These are phyloP conservation scores for Tetrao urogallus DNA, from an alignment of 2,113 vertebrate species.

Conservation along the genomic window DNA sequence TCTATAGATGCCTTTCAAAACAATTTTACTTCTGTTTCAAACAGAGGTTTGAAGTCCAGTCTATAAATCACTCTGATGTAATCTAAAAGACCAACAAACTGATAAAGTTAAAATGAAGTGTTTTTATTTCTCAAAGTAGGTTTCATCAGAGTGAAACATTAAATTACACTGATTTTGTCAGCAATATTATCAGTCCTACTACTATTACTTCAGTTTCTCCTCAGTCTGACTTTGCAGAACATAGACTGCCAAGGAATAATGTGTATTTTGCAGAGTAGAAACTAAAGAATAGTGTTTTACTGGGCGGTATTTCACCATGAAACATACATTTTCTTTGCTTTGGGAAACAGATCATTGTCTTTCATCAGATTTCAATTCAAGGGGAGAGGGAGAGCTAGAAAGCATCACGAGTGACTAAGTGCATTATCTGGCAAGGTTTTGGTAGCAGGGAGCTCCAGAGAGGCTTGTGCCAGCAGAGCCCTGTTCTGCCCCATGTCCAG, in stretches of 20 bases:
- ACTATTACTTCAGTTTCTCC: neutral
- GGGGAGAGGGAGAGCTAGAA: neutral
- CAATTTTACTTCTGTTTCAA: neutral
- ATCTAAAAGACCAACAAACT: neutral
- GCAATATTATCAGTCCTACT: neutral
- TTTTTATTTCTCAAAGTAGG: neutral
- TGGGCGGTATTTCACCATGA: neutral
- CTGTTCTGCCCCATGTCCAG: neutral
- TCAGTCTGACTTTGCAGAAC: neutral
- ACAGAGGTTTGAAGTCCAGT: neutral
- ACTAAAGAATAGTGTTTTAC: neutral
- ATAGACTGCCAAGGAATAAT: neutral
- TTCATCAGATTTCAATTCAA: neutral
- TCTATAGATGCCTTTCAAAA: neutral
- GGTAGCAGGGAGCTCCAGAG: neutral
- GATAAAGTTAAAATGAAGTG: neutral
- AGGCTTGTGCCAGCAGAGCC: neutral
- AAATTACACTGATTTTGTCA: slow-evolving; percentile 6
- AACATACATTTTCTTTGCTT: neutral
- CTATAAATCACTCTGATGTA: slow-evolving; percentile 23
- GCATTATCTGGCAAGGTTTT: neutral
- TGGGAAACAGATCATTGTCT: neutral
- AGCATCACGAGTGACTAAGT: neutral
- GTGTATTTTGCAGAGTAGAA: neutral
- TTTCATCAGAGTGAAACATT: neutral